Evolutionary conservation across 2,888 invertebrate species (phyloP).

Genomic region (Nyleta sp.): DNA sequence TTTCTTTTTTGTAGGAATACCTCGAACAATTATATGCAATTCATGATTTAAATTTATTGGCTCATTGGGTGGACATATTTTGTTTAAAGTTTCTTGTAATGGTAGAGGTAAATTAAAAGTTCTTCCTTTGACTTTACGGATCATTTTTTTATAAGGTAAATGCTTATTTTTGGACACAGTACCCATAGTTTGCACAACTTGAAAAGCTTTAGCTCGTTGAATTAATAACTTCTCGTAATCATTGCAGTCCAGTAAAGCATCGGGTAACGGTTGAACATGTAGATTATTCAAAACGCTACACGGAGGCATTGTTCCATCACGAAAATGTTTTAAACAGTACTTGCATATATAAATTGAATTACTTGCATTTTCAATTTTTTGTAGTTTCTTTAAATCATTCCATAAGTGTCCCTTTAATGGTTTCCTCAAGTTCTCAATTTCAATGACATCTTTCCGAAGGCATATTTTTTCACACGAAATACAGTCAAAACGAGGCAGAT

Average conservation of each 20-base stretch:
- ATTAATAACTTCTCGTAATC: slow-evolving; percentile 69
- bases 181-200: slow-evolving; percentile 72
- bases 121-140: slow-evolving; percentile 68
- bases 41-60: slow-evolving; percentile 49
- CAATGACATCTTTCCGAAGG: not conserved
- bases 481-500: not conserved
- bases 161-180: slow-evolving; percentile 71
- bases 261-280: slow-evolving; percentile 18
- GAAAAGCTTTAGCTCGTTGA: slow-evolving; percentile 76
- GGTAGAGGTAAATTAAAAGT: slow-evolving; percentile 57
- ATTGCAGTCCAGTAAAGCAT: not conserved
- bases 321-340: slow-evolving; percentile 37
- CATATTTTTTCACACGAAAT: slow-evolving; percentile 2
- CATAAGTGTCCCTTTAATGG: not conserved
- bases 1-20: slow-evolving; percentile 71
- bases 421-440: not conserved
- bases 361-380: not conserved
- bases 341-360: slow-evolving; percentile 30
- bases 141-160: slow-evolving; percentile 67
- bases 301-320: slow-evolving; percentile 64
- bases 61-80: not conserved
- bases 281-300: slow-evolving; percentile 70
- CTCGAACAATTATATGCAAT: slow-evolving; percentile 73
- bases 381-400: not conserved
- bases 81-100: slow-evolving; percentile 71